Conservation (phyloP, 2,888 invertebrate genomes). For the Patella ulyssiponensis region DNA sequence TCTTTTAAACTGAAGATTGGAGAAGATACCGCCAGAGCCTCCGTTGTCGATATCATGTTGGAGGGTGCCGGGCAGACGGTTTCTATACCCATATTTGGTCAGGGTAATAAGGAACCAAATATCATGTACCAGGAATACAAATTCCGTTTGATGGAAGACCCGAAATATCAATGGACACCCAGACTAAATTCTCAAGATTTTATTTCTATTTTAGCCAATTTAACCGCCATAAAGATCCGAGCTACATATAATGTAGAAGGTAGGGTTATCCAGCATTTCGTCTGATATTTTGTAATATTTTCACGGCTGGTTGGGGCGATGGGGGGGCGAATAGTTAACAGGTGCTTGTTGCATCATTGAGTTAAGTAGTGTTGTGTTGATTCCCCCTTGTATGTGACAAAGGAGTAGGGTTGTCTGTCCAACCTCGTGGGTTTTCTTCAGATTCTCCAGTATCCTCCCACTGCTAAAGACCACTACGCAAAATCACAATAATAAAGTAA, state of each 20-base stretch:
- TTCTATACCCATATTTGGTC: conserved; percentile 92
- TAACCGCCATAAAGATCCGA: conserved; percentile 94
- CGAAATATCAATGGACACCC: conserved; percentile 95
- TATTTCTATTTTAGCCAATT: conserved; percentile 91
- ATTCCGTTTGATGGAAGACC: conserved; percentile 93
- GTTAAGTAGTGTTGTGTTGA: no score
- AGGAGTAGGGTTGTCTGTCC: no score
- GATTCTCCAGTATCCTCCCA: no score
- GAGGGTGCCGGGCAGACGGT: conserved; percentile 87
- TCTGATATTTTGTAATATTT: no score
- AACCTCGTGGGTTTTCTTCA: no score
- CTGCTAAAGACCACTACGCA: no score
- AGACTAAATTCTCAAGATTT: conserved; percentile 88
- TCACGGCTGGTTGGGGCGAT: no score
- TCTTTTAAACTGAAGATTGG: conserved; percentile 90
- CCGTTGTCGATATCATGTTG: conserved; percentile 88
- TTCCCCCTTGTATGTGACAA: no score
- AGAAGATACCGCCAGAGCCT: conserved; percentile 82
- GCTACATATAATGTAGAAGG: conserved; percentile 90
- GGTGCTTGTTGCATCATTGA: no score
- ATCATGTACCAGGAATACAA: conserved; percentile 75
- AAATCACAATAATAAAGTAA: no score
- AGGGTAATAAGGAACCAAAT: conserved; percentile 86
- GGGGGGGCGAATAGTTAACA: no score
- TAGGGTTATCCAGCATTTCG: conserved; percentile 46